phyloP scores from a whole-genome alignment of 2,888 invertebrate species.

The Ectemnius lituratus region DNA sequence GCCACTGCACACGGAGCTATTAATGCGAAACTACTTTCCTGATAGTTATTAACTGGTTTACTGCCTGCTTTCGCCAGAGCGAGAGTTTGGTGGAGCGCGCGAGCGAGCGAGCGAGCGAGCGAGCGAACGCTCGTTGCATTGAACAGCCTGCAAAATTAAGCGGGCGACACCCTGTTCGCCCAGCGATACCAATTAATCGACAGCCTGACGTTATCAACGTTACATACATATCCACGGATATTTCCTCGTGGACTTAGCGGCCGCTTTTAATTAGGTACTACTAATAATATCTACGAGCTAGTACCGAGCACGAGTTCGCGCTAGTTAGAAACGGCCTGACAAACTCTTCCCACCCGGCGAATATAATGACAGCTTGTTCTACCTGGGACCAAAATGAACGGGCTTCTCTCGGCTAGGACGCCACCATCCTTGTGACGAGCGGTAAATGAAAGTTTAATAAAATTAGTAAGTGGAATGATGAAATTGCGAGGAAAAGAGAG shows the following conservation, averaged over 20 bases:
- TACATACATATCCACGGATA: slow-evolving; percentile 26
- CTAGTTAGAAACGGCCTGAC: background rate
- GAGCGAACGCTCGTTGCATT: slow-evolving; percentile 14
- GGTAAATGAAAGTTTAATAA: too few species aligned
- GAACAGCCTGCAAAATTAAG: slow-evolving; percentile 40
- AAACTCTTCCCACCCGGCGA: background rate
- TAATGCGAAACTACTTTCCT: slow-evolving; percentile 12
- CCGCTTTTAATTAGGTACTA: slow-evolving; percentile 21
- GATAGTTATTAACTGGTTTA: slow-evolving; percentile 31
- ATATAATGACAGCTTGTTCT: too few species aligned
- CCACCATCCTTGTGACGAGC: background rate
- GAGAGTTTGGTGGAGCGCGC: slow-evolving; percentile 8
- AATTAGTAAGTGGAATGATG: too few species aligned
- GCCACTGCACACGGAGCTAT: background rate
- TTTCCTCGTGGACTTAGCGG: slow-evolving; percentile 12
- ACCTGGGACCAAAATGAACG: too few species aligned
- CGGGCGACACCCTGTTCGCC: slow-evolving; percentile 29
- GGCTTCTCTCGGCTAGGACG: background rate
- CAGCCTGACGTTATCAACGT: slow-evolving; percentile 31
- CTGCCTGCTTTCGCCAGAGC: background rate
- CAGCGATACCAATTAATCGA: slow-evolving; percentile 46
- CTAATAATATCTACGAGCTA: slow-evolving; percentile 22
- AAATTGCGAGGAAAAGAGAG: too few species aligned
- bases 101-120: background rate
- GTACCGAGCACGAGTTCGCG: background rate